phyloP scores from a whole-genome alignment of 2,888 invertebrate species.

The Lasioglossum pauxillum region DNA sequence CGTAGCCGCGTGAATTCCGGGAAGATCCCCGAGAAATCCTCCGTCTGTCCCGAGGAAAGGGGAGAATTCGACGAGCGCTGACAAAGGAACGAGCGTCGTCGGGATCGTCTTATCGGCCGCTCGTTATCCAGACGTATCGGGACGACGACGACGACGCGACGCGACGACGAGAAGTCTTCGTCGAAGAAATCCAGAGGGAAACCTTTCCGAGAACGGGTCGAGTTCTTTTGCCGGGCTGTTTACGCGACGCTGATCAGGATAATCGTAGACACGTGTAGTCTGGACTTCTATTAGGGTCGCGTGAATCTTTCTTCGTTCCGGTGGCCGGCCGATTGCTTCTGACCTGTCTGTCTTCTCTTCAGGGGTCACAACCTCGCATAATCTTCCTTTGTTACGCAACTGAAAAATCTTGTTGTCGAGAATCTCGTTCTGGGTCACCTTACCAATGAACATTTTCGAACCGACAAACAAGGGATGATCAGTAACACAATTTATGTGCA shows the following conservation, averaged over 20 bases:
- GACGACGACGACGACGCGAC: neutral
- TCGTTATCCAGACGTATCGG: constrained; percentile 56
- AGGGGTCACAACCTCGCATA: neutral
- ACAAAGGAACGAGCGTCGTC: constrained; percentile 46
- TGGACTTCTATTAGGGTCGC: constrained; percentile 1
- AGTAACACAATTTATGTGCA: no score
- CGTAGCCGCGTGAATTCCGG: constrained; percentile 56
- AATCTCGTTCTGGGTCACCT: neutral
- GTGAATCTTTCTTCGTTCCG: constrained; percentile 1
- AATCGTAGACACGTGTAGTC: constrained; percentile 54
- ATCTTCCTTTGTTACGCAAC: neutral
- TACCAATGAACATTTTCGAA: neutral
- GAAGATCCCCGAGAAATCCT: constrained; percentile 59
- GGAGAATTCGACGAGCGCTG: constrained; percentile 46
- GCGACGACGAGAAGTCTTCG: constrained; percentile 31
- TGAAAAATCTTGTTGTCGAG: neutral
- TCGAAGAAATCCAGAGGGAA: constrained; percentile 44
- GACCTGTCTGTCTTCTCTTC: neutral
- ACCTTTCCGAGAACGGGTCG: constrained; percentile 30
- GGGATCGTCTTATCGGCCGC: constrained; percentile 60
- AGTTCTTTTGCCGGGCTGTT: constrained; percentile 23
- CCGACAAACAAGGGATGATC: neutral
- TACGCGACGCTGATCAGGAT: constrained; percentile 30
- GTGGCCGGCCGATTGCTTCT: neutral
- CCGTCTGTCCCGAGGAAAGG: constrained; percentile 32